Evolutionary conservation across 2,888 invertebrate species (phyloP).

Genomic region (Dryobotodes eremita): DNA sequence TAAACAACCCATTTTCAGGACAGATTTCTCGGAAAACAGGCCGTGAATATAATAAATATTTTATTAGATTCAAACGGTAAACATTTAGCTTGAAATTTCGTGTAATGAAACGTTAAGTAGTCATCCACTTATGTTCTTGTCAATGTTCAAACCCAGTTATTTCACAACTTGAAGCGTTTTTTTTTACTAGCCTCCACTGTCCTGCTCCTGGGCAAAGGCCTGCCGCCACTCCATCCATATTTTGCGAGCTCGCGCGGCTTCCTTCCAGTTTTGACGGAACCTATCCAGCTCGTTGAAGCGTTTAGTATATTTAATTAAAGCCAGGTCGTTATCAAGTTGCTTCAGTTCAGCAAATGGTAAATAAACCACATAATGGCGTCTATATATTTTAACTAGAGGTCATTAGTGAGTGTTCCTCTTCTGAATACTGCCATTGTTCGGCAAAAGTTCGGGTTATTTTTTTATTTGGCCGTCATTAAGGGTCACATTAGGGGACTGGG

Average conservation of each 20-base stretch:
- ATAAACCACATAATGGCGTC: constrained; percentile 63
- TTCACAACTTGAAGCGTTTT: not conserved
- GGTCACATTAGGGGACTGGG: constrained; percentile 54
- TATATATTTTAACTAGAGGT: constrained; percentile 68
- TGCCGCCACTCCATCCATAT: no score
- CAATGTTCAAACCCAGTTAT: not conserved
- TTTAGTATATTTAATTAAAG: constrained; percentile 36
- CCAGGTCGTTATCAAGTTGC: constrained; percentile 44
- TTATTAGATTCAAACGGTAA: constrained; percentile 22
- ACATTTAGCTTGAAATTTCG: constrained; percentile 3
- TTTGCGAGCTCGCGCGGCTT: no score
- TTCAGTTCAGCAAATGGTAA: constrained; percentile 56
- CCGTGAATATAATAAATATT: constrained; percentile 21
- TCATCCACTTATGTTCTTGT: not conserved
- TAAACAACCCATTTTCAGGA: constrained; percentile 10
- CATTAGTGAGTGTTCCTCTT: constrained; percentile 67
- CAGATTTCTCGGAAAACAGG: not conserved
- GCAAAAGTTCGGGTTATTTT: constrained; percentile 55
- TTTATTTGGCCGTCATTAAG: constrained; percentile 63
- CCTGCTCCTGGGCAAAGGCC: no score
- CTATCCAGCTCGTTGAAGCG: no score
- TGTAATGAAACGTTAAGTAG: not conserved
- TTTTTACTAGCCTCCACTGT: no score
- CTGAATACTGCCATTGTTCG: constrained; percentile 62
- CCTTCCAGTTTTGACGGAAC: no score